Evolutionary conservation across 2,888 invertebrate genomes (phyloP), one percentile per base, ranked within the genome.

Genomic region (Pristionchus exspectatus): DNA sequence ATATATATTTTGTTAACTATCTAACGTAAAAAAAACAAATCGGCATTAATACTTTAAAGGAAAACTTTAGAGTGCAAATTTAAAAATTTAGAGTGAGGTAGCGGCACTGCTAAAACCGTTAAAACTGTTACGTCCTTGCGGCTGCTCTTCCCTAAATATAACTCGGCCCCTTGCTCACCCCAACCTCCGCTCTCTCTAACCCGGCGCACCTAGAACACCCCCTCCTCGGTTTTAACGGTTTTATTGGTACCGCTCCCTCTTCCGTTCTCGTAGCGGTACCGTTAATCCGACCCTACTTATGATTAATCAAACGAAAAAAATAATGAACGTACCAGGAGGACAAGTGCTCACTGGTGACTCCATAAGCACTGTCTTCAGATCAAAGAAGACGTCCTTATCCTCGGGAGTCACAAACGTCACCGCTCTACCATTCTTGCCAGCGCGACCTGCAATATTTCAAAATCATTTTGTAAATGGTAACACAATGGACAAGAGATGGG

Each of bases 361-460:
- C 44, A 91, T 74, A 30, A 93, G 92, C 33, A 90, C 87, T 91
- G 98, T 98, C 95, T 99, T 99, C 92, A 99, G 96, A 96, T 99
- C 99, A 95, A 98, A 99, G 96, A 98, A 99, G 89, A 99, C 96
- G 27, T 96, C 96, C 33, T 97, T 97, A 95, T 99, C 99, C 92
- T 99, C 99, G 95, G 98, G 98, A 0, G 99, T 99, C 88, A 98
- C 97, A 96, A 99, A 99, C 24, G 98, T 97, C 92, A 99, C 97
- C 30, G 99, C 98, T 93, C 97, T 97, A 96, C 99, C 99, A 94
- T 97, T 97, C 96, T 99, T 99, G 86, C 99, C 99, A 0, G 99
- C 99, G 96, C 99, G 97, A 94, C 99, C 99, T 0, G 98, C 89
- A 94, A 92, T 81, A n/a, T 21, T 27, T n/a, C 24, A 14, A 7